These are phyloP conservation scores for Strigamia crassipes DNA, from an alignment of 2,888 invertebrate species.

Conservation along the genomic window DNA sequence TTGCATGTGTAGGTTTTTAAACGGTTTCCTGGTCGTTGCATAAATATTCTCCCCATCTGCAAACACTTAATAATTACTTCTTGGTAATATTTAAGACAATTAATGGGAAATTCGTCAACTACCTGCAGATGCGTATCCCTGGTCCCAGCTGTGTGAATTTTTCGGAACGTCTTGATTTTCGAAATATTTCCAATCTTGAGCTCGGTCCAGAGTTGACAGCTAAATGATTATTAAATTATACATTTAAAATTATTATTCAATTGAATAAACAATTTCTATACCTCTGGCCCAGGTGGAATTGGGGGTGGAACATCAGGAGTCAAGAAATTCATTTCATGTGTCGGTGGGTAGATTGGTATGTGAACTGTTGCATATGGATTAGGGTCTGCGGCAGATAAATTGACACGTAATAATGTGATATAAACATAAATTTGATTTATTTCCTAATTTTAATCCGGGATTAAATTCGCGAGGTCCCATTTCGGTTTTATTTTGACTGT, in stretches of 20 bases:
- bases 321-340: slow-evolving; percentile 12
- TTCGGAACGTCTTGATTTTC: not conserved
- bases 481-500: too few relatives aligned
- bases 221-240: too few relatives aligned
- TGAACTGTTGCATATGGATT: slow-evolving; percentile 38
- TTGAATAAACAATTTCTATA: too few relatives aligned
- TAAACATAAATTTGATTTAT: too few relatives aligned
- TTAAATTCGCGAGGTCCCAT: too few relatives aligned
- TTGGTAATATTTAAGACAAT: not conserved
- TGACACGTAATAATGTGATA: not conserved
- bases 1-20: not conserved
- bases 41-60: slow-evolving; percentile 39
- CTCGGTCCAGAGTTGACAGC: not conserved
- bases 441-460: too few relatives aligned
- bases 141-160: not conserved
- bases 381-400: not conserved
- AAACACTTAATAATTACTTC: not conserved
- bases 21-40: slow-evolving; percentile 15
- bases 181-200: not conserved
- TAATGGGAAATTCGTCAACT: not conserved
- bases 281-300: not conserved
- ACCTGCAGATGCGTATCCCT: not conserved
- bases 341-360: not conserved
- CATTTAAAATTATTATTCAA: too few relatives aligned
- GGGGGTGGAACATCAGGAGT: not conserved